Conservation (phyloP, 2,113 vertebrate species). For the Poecile atricapillus region DNA sequence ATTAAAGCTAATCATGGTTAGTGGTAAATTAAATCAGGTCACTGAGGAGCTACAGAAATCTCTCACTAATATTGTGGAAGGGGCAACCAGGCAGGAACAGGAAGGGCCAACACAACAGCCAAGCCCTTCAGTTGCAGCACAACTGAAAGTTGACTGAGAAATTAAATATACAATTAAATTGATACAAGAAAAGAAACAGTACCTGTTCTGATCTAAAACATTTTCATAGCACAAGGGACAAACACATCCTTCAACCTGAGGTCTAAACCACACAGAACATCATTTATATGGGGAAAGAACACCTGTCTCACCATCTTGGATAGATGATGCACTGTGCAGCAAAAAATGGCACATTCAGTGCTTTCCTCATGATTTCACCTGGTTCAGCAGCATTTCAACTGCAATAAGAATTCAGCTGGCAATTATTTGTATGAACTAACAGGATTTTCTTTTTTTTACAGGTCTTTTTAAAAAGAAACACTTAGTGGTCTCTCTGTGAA, state of each 20-base stretch:
- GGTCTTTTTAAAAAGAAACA: fast-evolving
- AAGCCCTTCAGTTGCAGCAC: neutral
- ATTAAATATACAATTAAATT: neutral
- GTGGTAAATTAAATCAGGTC: neutral
- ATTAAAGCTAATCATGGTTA: neutral
- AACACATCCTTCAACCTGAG: neutral
- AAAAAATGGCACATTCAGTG: neutral
- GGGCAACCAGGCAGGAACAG: neutral
- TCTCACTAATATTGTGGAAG: neutral
- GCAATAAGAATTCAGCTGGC: neutral
- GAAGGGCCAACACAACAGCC: neutral
- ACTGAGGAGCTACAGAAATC: neutral
- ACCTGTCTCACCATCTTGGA: neutral
- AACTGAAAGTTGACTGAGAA: neutral
- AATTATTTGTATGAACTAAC: fast-evolving
- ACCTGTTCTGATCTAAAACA: neutral
- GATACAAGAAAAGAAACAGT: neutral
- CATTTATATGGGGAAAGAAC: neutral
- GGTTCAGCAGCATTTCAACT: neutral
- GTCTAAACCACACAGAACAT: neutral
- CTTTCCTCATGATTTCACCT: neutral
- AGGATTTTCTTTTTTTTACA: fast-evolving
- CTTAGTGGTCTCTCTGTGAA: neutral
- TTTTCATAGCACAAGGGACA: neutral
- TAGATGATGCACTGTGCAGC: neutral